These are phyloP conservation scores for Motacilla tschutschensis DNA, from an alignment of 2,113 vertebrate species.

Conservation along the genomic window DNA sequence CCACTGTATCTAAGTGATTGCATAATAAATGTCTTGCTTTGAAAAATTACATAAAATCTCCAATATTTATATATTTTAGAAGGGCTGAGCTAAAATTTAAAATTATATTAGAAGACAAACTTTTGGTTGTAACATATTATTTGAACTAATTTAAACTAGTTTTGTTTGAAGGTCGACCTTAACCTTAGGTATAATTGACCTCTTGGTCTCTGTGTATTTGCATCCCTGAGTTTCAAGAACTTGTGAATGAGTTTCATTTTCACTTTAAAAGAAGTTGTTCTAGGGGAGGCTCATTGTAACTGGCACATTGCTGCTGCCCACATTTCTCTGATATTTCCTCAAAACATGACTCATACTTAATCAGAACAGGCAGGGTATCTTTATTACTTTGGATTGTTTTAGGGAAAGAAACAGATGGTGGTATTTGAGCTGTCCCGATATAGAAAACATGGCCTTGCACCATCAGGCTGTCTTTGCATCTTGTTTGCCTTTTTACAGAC, in stretches of 20 bases:
- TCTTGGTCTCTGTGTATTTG: neutral
- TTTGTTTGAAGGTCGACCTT: neutral
- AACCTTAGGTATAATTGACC: neutral
- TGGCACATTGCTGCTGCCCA: neutral
- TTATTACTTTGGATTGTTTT: slow-evolving; percentile 11
- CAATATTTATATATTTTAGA: neutral
- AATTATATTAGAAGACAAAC: neutral
- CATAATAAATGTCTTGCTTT: neutral
- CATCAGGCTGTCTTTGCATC: neutral
- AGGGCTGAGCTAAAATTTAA: neutral
- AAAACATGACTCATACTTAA: neutral
- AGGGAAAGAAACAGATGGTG: neutral
- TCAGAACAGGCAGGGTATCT: neutral
- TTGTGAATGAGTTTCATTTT: slow-evolving; percentile 16
- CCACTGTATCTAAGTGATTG: neutral
- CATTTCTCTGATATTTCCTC: slow-evolving; percentile 2
- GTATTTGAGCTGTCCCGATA: neutral
- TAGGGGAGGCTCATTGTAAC: neutral
- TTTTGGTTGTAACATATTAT: neutral
- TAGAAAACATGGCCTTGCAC: neutral
- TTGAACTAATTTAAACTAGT: neutral
- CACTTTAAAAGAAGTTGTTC: neutral
- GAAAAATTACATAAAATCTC: neutral
- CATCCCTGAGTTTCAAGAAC: neutral
- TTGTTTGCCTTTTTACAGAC: neutral